Percentiles rank a stretch among this genome's conserved stretches.
Conservation (phyloP, 2,888 invertebrate genomes). For the Campopleginae sp. region DNA sequence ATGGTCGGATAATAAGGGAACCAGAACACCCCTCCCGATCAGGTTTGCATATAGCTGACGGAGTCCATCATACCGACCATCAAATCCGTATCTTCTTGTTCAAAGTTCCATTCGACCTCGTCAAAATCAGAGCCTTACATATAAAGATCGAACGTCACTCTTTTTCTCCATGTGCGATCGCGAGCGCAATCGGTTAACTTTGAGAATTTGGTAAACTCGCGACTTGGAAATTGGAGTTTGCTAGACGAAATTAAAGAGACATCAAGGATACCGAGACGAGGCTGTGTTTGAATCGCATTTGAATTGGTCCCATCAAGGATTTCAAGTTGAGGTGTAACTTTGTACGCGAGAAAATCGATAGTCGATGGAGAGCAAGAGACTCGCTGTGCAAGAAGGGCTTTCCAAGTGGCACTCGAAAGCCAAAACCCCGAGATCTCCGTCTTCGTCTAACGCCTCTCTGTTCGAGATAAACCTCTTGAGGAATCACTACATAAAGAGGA, state of each 20-base stretch:
- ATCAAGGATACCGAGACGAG: conserved; percentile 10
- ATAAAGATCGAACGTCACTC: conserved; percentile 26
- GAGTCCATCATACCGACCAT: conserved; percentile 46
- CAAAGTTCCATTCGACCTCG: conserved; percentile 28
- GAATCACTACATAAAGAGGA: conserved; percentile 5
- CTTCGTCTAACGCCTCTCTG: conserved; percentile 37
- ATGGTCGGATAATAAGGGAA: conserved; percentile 49
- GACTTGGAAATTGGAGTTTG: conserved; percentile 31
- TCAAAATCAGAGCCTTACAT: conserved; percentile 34
- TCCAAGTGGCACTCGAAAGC: conserved; percentile 40
- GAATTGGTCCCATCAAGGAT: conserved; percentile 49
- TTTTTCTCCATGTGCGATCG: conserved; percentile 16
- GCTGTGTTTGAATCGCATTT: conserved; percentile 43
- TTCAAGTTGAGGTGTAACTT: conserved; percentile 48
- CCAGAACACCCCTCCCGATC: conserved; percentile 16
- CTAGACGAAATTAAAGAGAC: conserved; percentile 38
- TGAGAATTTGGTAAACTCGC: conserved; percentile 28
- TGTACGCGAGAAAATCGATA: conserved; percentile 26
- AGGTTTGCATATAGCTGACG: neutral
- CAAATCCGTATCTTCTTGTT: conserved; percentile 49
- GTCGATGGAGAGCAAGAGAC: conserved; percentile 15
- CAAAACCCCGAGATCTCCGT: conserved; percentile 10
- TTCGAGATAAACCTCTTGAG: conserved; percentile 44
- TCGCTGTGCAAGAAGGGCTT: conserved; percentile 42
- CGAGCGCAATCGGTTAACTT: conserved; percentile 32